These are phyloP conservation scores for Athene cunicularia DNA, from an alignment of 2,113 vertebrate species.

Conservation along the genomic window DNA sequence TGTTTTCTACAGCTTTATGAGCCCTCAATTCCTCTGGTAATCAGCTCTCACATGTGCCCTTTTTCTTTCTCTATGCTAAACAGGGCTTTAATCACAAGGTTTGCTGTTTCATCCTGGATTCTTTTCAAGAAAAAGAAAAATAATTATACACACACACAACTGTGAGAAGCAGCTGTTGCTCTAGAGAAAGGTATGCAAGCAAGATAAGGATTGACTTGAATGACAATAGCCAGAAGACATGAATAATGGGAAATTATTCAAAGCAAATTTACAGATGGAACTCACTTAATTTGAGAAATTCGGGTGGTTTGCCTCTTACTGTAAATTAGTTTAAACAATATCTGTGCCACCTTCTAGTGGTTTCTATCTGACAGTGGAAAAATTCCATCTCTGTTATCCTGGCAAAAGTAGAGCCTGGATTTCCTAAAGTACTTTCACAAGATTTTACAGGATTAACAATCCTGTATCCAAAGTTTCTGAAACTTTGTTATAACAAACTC, in stretches of 20 bases:
- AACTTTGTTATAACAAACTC: neutral
- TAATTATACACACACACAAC: neutral
- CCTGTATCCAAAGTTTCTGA: neutral
- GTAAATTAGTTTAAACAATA: neutral
- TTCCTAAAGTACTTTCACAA: neutral
- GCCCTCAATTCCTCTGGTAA: neutral
- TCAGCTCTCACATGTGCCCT: neutral
- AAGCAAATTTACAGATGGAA: neutral
- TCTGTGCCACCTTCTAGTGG: neutral
- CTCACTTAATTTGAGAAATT: neutral
- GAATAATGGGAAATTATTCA: neutral
- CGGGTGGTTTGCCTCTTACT: neutral
- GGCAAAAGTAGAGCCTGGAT: neutral
- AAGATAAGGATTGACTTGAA: neutral
- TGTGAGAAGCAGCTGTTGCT: neutral
- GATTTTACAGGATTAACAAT: neutral
- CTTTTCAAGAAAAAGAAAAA: neutral
- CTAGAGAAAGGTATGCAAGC: neutral
- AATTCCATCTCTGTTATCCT: neutral
- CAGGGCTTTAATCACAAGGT: conserved; percentile 1
- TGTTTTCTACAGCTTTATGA: neutral
- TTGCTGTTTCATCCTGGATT: neutral
- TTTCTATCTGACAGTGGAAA: neutral
- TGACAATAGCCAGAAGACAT: neutral
- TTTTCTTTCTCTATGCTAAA: neutral